Evolutionary conservation across 2,888 invertebrate genomes (phyloP).

Genomic region (Drosophila cognata): DNA sequence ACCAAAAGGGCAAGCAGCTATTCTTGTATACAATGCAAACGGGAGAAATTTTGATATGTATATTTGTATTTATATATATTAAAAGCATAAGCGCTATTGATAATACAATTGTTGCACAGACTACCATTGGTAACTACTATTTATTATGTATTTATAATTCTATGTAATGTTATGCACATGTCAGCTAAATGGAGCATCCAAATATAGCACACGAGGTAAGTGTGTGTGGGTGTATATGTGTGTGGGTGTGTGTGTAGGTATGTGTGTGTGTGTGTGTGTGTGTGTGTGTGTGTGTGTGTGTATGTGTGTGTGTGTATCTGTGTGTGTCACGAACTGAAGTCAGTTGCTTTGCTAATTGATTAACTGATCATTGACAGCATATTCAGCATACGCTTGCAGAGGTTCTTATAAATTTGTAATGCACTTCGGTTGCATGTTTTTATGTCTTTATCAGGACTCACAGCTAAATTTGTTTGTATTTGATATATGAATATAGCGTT

Average conservation of each 20-base stretch:
- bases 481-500: background rate
- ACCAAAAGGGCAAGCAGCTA: constrained; percentile 12
- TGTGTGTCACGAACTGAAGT: constrained; percentile 11
- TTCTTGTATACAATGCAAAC: constrained; percentile 31
- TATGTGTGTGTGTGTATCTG: background rate
- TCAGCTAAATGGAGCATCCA: constrained; percentile 26
- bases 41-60: background rate
- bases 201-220: constrained; percentile 28
- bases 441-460: background rate
- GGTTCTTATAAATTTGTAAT: background rate
- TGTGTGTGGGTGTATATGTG: constrained; percentile 5
- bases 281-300: background rate
- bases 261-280: constrained; percentile 5
- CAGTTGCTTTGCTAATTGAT: constrained; percentile 46
- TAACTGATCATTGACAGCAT: constrained; percentile 16
- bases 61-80: constrained; percentile 1
- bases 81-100: constrained; percentile 25
- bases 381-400: background rate
- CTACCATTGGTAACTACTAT: constrained; percentile 24
- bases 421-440: background rate
- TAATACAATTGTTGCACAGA: constrained; percentile 22
- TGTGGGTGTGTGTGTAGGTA: background rate
- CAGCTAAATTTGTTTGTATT: background rate
- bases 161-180: constrained; percentile 16
- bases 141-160: constrained; percentile 39